A percentile compares a stretch with the other conserved stretches of the same genome.
Evolutionary conservation across 2,797 vertebrate genomes (phyloP).

Genomic region (Alcedo quadribrachys): DNA sequence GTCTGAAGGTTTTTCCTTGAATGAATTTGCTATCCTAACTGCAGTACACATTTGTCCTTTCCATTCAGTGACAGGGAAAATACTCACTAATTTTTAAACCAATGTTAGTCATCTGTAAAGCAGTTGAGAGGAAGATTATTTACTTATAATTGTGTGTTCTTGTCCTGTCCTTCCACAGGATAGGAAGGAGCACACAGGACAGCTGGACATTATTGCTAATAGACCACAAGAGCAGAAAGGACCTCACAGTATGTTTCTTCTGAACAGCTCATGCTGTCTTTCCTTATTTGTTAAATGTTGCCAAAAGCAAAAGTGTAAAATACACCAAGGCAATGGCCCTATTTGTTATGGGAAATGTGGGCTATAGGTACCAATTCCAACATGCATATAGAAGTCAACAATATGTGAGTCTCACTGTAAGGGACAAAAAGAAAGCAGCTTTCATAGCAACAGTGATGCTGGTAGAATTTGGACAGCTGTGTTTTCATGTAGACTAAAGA

Average conservation of each 20-base stretch:
- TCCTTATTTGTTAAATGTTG: neutral
- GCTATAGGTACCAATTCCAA: neutral
- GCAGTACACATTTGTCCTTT: neutral
- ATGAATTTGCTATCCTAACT: neutral
- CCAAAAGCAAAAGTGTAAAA: neutral
- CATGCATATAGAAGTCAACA: neutral
- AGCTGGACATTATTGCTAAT: rapidly evolving
- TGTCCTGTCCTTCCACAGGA: neutral
- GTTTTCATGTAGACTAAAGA: neutral
- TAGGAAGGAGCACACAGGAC: neutral
- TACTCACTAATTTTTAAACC: neutral
- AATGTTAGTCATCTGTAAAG: neutral
- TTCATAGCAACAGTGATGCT: neutral
- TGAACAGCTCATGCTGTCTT: neutral
- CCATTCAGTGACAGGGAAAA: neutral
- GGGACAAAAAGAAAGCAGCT: neutral
- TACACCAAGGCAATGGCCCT: neutral
- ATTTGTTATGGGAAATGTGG: neutral
- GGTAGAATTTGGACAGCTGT: neutral
- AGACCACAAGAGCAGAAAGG: neutral
- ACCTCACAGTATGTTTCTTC: neutral
- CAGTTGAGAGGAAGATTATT: neutral
- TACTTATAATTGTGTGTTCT: neutral
- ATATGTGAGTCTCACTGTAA: rapidly evolving
- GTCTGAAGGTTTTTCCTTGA: neutral